These are phyloP conservation scores for Anoura caudifer DNA, from an alignment of 2,113 vertebrate genomes.

Conservation along the genomic window DNA sequence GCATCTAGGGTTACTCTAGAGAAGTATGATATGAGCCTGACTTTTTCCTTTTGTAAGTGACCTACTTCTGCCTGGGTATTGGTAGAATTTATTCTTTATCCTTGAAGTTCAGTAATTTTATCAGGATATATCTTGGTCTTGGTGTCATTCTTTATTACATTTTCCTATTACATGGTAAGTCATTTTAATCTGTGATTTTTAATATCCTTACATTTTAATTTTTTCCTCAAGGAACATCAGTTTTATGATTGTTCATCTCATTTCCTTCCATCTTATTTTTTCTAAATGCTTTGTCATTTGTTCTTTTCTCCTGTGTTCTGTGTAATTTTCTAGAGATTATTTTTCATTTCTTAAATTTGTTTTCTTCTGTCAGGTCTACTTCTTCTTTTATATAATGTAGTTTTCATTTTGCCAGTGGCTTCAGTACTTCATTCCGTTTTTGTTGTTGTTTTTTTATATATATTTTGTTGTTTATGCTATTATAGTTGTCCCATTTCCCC, in stretches of 20 bases:
- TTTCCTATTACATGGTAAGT: conserved; percentile 44
- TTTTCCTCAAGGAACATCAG: neutral
- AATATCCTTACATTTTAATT: conserved; percentile 18
- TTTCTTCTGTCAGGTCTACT: neutral
- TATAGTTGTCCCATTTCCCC: too few relatives aligned
- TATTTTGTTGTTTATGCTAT: too few relatives aligned
- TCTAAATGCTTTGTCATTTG: neutral
- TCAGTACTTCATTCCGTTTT: neutral
- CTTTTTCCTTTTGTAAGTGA: conserved; percentile 49
- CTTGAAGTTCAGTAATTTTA: conserved; percentile 55
- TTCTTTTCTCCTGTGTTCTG: neutral
- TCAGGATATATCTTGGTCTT: conserved; percentile 43
- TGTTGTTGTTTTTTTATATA: too few relatives aligned
- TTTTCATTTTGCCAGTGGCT: conserved; percentile 4
- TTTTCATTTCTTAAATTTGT: conserved; percentile 19
- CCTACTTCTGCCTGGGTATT: conserved; percentile 53
- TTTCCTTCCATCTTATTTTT: conserved; percentile 35
- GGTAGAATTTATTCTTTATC: conserved; percentile 56
- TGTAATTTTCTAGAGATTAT: conserved; percentile 9
- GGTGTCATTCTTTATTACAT: conserved; percentile 47
- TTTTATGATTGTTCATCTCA: conserved; percentile 5
- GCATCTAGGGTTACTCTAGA: neutral
- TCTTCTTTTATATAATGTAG: neutral
- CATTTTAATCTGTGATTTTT: conserved; percentile 18
- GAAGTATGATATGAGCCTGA: conserved; percentile 43